A percentile compares a stretch with the other conserved stretches of the same genome.
These are phyloP conservation scores for Metaphire vulgaris DNA, from an alignment of 1,140 invertebrate species.

Conservation along the genomic window DNA sequence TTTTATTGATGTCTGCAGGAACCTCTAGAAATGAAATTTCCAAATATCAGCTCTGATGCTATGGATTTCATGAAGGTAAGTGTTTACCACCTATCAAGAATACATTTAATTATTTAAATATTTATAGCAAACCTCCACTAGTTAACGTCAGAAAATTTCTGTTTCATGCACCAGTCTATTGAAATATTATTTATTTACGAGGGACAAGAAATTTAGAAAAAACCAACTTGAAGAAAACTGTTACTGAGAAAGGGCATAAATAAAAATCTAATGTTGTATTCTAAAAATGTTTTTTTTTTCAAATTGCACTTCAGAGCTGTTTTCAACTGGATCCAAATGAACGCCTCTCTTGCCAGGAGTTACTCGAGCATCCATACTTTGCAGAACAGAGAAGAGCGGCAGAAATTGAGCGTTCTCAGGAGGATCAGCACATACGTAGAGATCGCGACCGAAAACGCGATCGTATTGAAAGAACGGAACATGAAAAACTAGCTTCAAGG, in stretches of 20 bases:
- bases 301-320: no score
- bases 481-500: background rate
- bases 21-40: slow-evolving; percentile 75
- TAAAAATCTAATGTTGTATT: no score
- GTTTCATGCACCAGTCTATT: no score
- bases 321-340: slow-evolving; percentile 3
- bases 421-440: background rate
- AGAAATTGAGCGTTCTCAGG: background rate
- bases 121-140: no score
- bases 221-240: no score
- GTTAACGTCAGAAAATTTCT: no score
- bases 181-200: no score
- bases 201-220: no score
- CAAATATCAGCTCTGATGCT: slow-evolving; percentile 62
- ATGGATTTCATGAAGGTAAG: slow-evolving; percentile 79
- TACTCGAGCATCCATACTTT: slow-evolving; percentile 6
- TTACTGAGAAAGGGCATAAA: no score
- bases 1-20: slow-evolving; percentile 46
- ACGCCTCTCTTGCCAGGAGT: background rate
- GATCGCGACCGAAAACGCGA: background rate
- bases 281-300: no score
- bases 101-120: background rate
- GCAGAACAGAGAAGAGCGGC: background rate
- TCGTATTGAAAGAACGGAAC: background rate
- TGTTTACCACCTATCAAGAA: no score